phyloP scores from a whole-genome alignment of 2,888 invertebrate genomes.

The Melolontha melolontha region DNA sequence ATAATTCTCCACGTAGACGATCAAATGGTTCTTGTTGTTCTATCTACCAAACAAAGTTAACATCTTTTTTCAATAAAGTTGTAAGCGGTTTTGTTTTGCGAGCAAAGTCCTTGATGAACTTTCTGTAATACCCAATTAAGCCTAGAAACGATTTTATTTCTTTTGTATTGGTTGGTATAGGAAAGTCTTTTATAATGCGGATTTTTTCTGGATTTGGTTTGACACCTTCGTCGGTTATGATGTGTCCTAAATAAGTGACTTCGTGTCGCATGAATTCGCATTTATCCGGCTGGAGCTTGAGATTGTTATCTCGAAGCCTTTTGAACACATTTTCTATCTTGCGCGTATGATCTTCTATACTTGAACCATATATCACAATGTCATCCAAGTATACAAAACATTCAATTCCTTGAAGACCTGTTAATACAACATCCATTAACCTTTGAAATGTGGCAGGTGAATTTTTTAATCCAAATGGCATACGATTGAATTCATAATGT shows the following conservation, averaged over 20 bases:
- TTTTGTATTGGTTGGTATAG: constrained; percentile 40
- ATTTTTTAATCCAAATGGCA: constrained; percentile 54
- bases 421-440: constrained; percentile 49
- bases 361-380: constrained; percentile 46
- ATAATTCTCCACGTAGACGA: too few species aligned
- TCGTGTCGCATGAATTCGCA: too few species aligned
- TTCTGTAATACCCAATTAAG: constrained; percentile 43
- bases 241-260: constrained; percentile 40
- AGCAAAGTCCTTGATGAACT: constrained; percentile 42
- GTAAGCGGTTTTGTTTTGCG: constrained; percentile 42
- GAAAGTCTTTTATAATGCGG: too few species aligned
- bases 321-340: too few species aligned
- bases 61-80: constrained; percentile 37
- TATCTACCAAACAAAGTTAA: background rate
- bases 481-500: constrained; percentile 49
- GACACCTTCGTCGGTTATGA: constrained; percentile 47
- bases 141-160: constrained; percentile 45
- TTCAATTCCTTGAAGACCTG: constrained; percentile 41
- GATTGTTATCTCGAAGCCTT: too few species aligned
- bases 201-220: constrained; percentile 28
- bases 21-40: background rate
- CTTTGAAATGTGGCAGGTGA: constrained; percentile 52
- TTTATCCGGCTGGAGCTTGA: too few species aligned
- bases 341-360: too few species aligned
- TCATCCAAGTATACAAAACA: constrained; percentile 51